phyloP scores from a whole-genome alignment of 2,888 invertebrate species.

The Tromatobia lineatoria region DNA sequence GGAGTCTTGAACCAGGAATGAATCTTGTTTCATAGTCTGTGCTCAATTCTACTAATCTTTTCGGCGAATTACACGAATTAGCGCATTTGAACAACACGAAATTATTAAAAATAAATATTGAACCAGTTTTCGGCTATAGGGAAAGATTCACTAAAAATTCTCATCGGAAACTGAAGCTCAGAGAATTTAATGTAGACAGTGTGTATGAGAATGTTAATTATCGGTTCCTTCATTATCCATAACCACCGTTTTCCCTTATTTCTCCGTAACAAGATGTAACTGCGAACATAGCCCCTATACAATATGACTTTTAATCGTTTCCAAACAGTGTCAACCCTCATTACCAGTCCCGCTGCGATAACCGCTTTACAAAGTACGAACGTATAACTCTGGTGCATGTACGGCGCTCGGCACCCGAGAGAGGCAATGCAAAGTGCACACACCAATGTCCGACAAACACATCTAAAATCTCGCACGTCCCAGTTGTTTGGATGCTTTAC shows the following conservation, averaged over 20 bases:
- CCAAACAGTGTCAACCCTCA: slow-evolving; percentile 22
- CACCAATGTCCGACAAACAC: slow-evolving; percentile 18
- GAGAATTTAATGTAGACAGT: neutral
- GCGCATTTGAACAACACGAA: neutral
- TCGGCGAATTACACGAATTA: neutral
- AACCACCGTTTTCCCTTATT: slow-evolving; percentile 6
- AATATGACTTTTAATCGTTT: slow-evolving; percentile 32
- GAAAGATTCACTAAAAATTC: neutral
- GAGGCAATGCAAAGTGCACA: neutral
- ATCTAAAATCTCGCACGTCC: slow-evolving; percentile 21
- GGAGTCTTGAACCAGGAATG: no score
- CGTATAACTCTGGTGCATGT: slow-evolving; percentile 7
- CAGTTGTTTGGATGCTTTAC: slow-evolving; percentile 66
- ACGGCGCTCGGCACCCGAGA: neutral
- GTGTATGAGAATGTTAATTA: neutral
- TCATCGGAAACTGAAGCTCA: neutral
- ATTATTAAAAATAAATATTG: neutral
- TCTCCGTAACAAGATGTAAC: slow-evolving; percentile 11
- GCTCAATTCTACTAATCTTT: neutral
- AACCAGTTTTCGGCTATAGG: neutral
- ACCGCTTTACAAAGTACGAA: slow-evolving; percentile 19
- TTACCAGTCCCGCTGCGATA: slow-evolving; percentile 31
- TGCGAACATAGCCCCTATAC: neutral
- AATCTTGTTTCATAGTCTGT: no score
- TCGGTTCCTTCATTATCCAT: slow-evolving; percentile 9